phyloP scores from a whole-genome alignment of 2,797 vertebrate species.

The Parauchenoglanis ngamensis region DNA sequence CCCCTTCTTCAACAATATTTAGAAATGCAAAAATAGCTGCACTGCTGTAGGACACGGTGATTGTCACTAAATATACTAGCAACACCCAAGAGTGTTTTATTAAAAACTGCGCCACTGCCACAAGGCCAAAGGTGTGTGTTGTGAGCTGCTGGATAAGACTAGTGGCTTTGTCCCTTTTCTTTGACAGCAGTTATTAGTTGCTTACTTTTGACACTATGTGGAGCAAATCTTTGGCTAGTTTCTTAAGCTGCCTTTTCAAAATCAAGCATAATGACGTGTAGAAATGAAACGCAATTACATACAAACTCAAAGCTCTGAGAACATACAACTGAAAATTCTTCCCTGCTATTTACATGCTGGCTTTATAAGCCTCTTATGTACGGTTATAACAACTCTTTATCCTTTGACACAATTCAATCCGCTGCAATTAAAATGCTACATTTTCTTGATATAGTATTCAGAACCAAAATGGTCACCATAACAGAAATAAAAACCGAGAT shows the following conservation, averaged over 20 bases:
- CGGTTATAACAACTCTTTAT: conserved; percentile 46
- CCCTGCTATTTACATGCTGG: conserved; percentile 37
- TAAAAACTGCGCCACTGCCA: not conserved
- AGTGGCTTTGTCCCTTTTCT: conserved; percentile 26
- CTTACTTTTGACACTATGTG: conserved; percentile 42
- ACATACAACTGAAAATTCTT: conserved; percentile 41
- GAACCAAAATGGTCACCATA: conserved; percentile 48
- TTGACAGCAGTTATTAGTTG: not conserved
- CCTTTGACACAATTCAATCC: conserved; percentile 44
- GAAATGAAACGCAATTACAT: conserved; percentile 32
- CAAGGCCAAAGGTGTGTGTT: not conserved
- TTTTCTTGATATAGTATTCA: conserved; percentile 62
- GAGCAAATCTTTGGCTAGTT: conserved; percentile 63
- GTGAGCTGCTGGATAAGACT: not conserved
- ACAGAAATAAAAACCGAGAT: conserved; percentile 22
- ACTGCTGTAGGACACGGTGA: not conserved
- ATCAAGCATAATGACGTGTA: conserved; percentile 26
- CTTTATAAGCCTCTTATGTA: conserved; percentile 20
- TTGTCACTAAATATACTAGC: not conserved
- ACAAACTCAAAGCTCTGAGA: conserved; percentile 31
- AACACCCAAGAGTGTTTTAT: not conserved
- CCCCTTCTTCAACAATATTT: conserved; percentile 60
- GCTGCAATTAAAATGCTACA: conserved; percentile 44
- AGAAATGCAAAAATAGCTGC: conserved; percentile 26
- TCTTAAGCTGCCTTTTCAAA: conserved; percentile 61